phyloP scores from a whole-genome alignment of 2,797 vertebrate species.

The Intellagama lesueurii region DNA sequence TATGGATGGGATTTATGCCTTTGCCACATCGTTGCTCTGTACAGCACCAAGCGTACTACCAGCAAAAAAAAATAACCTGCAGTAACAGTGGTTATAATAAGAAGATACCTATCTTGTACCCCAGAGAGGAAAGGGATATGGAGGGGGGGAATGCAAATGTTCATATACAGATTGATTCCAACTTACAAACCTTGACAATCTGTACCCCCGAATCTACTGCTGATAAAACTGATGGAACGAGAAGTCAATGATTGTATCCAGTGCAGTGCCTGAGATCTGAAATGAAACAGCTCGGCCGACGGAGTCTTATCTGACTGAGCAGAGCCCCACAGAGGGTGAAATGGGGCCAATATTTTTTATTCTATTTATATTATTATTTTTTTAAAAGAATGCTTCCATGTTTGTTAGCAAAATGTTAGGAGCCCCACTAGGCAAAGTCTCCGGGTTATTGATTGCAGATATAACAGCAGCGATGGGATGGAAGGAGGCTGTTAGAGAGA shows the following conservation, averaged over 20 bases:
- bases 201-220: not conserved
- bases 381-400: not conserved
- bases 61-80: not conserved
- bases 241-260: not conserved
- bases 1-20: no score
- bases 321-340: accelerated
- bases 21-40: not conserved
- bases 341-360: accelerated
- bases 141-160: not conserved
- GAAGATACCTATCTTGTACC: not conserved
- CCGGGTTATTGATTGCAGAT: not conserved
- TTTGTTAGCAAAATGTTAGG: slow-evolving; percentile 12
- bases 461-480: slow-evolving; percentile 22
- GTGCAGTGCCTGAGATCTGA: accelerated
- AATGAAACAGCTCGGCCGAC: not conserved
- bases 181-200: not conserved
- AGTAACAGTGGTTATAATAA: not conserved
- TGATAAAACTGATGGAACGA: not conserved
- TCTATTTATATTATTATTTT: no score
- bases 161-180: not conserved
- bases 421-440: not conserved
- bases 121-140: not conserved
- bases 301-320: slow-evolving; percentile 22
- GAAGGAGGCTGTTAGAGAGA: accelerated
- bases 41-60: no score